phyloP scores from a whole-genome alignment of 2,113 vertebrate genomes.

The Raja brachyura region DNA sequence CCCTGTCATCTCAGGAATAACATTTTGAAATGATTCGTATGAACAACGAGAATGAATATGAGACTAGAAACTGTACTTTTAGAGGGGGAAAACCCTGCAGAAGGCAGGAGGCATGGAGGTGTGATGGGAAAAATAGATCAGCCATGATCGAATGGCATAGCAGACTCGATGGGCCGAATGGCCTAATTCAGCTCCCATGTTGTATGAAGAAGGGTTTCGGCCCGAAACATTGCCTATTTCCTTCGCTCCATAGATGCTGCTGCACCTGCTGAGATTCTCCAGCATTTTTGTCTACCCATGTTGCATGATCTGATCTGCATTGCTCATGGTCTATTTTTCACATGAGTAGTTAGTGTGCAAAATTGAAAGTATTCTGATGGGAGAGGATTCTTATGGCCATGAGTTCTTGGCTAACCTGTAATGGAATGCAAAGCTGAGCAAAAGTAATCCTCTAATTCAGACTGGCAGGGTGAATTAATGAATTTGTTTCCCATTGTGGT shows the following conservation, averaged over 20 bases:
- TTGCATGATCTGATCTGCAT: neutral
- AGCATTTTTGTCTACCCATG: too few species aligned
- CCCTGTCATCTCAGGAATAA: neutral
- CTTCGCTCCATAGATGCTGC: too few species aligned
- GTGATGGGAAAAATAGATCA: too few species aligned
- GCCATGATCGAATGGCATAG: too few species aligned
- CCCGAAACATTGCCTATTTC: too few species aligned
- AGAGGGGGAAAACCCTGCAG: neutral
- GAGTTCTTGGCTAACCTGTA: conserved; percentile 19
- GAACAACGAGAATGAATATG: neutral
- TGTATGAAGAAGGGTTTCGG: too few species aligned
- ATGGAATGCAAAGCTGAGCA: conserved; percentile 31
- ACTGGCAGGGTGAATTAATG: neutral
- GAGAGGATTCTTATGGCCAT: neutral
- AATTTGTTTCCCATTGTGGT: neutral
- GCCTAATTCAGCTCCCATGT: too few species aligned
- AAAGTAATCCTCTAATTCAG: neutral
- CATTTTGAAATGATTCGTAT: neutral
- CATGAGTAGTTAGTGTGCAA: neutral
- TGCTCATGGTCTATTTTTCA: conserved; percentile 14
- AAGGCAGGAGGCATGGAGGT: too few species aligned
- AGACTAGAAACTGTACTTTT: neutral
- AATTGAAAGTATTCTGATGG: neutral
- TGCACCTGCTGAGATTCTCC: too few species aligned
- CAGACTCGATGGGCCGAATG: too few species aligned